Evolutionary conservation across 2,113 vertebrate species (phyloP).

Genomic region (Lepus timidus): DNA sequence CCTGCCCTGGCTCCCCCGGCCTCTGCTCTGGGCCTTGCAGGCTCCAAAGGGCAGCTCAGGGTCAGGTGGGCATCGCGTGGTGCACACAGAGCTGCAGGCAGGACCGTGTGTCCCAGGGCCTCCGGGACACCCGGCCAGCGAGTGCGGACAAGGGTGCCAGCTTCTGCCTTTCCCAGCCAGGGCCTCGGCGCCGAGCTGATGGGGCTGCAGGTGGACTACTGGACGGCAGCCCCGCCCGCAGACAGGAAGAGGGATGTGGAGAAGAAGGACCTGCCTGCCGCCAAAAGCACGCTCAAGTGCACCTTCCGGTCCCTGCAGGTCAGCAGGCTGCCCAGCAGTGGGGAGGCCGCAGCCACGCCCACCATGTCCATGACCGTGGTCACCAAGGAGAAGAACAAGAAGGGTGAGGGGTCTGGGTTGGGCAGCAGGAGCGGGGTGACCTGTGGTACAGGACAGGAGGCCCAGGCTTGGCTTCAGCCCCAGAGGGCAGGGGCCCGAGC

Average conservation of each 20-base stretch:
- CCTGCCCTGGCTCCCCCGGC: too few relatives aligned
- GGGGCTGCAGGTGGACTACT: slow-evolving; percentile 99
- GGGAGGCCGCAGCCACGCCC: slow-evolving; percentile 90
- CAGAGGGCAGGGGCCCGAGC: background rate
- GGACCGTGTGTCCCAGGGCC: too few relatives aligned
- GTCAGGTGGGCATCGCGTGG: rapidly evolving
- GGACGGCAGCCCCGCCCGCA: slow-evolving; percentile 90
- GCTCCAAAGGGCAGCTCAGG: background rate
- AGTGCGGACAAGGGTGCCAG: background rate
- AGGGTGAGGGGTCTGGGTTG: slow-evolving; percentile 88
- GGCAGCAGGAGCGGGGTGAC: background rate
- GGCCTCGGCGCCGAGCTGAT: slow-evolving; percentile 92
- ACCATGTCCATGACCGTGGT: slow-evolving; percentile 98
- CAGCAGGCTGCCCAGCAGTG: slow-evolving; percentile 94
- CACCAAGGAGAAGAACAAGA: slow-evolving; percentile 99
- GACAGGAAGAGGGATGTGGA: slow-evolving; percentile 96
- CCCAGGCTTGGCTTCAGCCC: too few relatives aligned
- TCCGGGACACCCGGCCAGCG: too few relatives aligned
- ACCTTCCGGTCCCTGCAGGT: slow-evolving; percentile 99
- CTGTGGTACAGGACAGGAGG: background rate
- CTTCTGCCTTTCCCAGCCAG: slow-evolving; percentile 85
- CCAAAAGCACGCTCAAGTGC: slow-evolving; percentile 98
- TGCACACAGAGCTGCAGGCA: too few relatives aligned
- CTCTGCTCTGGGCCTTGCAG: too few relatives aligned
- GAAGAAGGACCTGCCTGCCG: slow-evolving; percentile 93